Conservation (phyloP, 2,797 vertebrate genomes). For the Thunnus albacares region DNA sequence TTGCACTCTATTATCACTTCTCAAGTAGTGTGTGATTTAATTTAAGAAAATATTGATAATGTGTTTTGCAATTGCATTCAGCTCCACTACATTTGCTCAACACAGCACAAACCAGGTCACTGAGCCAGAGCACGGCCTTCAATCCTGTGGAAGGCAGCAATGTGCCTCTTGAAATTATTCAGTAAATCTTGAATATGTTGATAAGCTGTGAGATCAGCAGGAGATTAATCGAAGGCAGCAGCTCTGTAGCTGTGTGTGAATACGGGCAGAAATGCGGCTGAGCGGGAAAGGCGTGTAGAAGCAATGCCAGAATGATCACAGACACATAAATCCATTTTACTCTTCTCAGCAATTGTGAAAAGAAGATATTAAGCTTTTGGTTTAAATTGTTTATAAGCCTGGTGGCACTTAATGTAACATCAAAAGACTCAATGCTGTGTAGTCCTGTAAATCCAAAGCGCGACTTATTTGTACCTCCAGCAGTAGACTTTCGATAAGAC, state of each 20-base stretch:
- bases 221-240: constrained; percentile 29
- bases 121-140: constrained; percentile 40
- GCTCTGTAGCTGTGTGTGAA: constrained; percentile 2
- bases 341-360: not conserved
- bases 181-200: constrained; percentile 47
- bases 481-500: constrained; percentile 3
- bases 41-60: constrained; percentile 26
- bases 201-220: constrained; percentile 50
- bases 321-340: constrained; percentile 24
- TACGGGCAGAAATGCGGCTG: not conserved
- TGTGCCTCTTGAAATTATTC: constrained; percentile 51
- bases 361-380: not conserved
- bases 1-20: not conserved
- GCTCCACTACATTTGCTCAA: not conserved
- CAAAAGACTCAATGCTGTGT: constrained; percentile 2
- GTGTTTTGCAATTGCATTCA: constrained; percentile 8
- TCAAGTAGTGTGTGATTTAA: not conserved
- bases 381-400: not conserved
- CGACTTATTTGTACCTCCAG: constrained; percentile 14
- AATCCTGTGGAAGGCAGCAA: constrained; percentile 19
- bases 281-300: not conserved
- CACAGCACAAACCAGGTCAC: constrained; percentile 45
- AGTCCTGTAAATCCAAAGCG: constrained; percentile 5
- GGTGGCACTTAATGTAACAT: constrained; percentile 12
- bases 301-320: constrained; percentile 20